These are phyloP conservation scores for Promerops cafer DNA, from an alignment of 2,113 vertebrate genomes.

Conservation along the genomic window DNA sequence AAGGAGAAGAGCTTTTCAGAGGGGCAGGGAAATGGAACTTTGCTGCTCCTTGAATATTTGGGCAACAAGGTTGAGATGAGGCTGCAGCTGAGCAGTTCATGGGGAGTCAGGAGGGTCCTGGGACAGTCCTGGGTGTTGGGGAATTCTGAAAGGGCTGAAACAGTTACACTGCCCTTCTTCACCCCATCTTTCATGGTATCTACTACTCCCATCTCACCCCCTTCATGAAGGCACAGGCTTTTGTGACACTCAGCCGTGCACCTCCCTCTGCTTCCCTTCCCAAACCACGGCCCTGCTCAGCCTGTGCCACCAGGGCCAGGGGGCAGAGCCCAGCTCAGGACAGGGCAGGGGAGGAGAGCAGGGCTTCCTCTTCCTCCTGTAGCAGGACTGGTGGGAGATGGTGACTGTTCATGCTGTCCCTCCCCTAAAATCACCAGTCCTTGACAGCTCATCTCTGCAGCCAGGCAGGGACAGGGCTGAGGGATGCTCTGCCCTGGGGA, in stretches of 20 bases:
- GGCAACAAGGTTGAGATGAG: neutral
- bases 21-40: neutral
- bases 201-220: neutral
- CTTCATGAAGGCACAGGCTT: neutral
- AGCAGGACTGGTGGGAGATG: neutral
- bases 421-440: neutral
- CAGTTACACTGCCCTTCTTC: neutral
- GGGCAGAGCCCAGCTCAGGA: neutral
- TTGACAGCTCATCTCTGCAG: neutral
- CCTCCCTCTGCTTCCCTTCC: neutral
- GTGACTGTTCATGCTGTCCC: neutral
- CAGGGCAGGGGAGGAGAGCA: neutral
- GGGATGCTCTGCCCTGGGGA: neutral
- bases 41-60: neutral
- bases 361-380: neutral
- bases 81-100: neutral
- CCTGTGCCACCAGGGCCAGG: neutral
- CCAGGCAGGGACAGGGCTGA: neutral
- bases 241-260: neutral
- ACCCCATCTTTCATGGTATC: neutral
- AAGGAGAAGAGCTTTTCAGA: neutral
- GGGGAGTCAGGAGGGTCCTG: neutral
- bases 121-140: neutral
- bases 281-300: neutral
- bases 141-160: neutral